Percentiles rank a stretch among this genome's conserved stretches.
phyloP scores from a whole-genome alignment of 2,888 invertebrate genomes.

The Danaus chrysippus region DNA sequence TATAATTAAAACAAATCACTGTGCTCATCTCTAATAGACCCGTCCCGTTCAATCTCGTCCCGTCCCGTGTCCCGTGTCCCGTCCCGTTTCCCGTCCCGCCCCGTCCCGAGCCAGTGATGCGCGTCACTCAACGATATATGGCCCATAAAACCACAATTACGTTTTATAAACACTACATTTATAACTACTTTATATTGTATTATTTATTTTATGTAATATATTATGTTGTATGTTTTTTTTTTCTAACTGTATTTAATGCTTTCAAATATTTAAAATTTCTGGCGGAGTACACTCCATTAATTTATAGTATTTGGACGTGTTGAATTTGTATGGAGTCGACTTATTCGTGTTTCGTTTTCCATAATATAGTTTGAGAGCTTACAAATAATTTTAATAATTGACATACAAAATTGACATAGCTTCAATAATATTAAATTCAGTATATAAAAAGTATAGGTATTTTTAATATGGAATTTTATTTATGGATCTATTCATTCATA shows the following conservation, averaged over 20 bases:
- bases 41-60: constrained; percentile 10
- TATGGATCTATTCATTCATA: no score
- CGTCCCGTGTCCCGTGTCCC: constrained; percentile 18
- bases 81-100: constrained; percentile 27
- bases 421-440: neutral
- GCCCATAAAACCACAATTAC: constrained; percentile 73
- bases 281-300: constrained; percentile 74
- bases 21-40: constrained; percentile 25
- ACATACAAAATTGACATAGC: constrained; percentile 15
- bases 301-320: constrained; percentile 65
- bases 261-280: constrained; percentile 79
- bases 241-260: constrained; percentile 64
- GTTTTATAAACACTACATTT: constrained; percentile 78
- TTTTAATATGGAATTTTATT: no score
- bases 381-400: neutral
- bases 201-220: constrained; percentile 79
- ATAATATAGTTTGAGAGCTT: neutral
- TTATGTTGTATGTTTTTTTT: constrained; percentile 68
- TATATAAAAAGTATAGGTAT: no score
- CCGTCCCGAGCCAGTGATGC: constrained; percentile 28
- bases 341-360: constrained; percentile 27
- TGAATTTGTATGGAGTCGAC: constrained; percentile 45
- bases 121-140: constrained; percentile 59
- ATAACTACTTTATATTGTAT: constrained; percentile 77
- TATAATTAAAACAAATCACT: constrained; percentile 66